Conservation (phyloP, 2,113 vertebrate genomes). For the Xenopus borealis region DNA sequence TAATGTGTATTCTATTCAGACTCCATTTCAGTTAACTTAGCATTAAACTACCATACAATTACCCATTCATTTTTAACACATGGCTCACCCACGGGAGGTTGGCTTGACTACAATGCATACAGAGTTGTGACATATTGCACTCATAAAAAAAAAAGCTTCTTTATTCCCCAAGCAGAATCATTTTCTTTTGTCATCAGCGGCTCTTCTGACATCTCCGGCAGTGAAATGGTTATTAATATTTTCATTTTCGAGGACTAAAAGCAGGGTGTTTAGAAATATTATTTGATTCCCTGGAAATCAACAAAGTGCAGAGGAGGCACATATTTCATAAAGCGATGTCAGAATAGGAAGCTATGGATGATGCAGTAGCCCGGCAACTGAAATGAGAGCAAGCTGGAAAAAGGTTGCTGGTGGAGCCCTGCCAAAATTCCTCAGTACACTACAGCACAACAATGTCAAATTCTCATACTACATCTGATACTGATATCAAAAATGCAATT, state of each 20-base stretch:
- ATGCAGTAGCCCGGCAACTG: background rate
- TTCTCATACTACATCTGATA: no score
- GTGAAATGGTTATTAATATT: background rate
- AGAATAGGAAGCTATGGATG: background rate
- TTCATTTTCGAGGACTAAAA: no score
- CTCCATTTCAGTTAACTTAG: constrained; percentile 45
- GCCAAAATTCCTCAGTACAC: background rate
- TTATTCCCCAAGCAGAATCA: background rate
- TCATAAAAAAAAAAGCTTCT: background rate
- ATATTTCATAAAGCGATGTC: background rate
- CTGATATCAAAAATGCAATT: no score
- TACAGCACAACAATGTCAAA: background rate
- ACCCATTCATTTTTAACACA: constrained; percentile 36
- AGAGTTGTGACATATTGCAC: constrained; percentile 21
- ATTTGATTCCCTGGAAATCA: background rate
- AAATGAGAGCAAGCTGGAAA: background rate
- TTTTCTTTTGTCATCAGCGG: constrained; percentile 4
- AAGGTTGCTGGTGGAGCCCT: background rate
- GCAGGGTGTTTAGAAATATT: no score
- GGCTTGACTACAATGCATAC: constrained; percentile 23
- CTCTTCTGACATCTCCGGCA: background rate
- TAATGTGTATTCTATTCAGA: constrained; percentile 44
- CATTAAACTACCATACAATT: constrained; percentile 46
- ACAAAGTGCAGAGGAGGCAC: background rate
- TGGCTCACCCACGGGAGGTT: constrained; percentile 28